Conservation (phyloP, 2,797 vertebrate genomes). For the Chloroceryle inda region DNA sequence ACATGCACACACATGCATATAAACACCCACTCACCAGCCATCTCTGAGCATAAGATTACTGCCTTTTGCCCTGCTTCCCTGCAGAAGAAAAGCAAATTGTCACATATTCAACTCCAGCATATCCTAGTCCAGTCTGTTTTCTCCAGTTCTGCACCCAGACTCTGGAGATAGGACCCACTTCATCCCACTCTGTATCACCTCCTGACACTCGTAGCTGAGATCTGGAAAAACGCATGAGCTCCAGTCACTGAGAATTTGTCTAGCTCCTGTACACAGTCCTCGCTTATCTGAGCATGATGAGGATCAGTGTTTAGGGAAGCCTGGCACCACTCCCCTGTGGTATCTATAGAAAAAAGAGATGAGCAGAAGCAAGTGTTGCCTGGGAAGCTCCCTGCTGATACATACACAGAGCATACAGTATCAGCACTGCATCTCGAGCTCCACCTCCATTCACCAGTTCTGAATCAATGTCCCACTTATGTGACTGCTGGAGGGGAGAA, state of each 20-base stretch:
- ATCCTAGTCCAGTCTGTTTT: neutral
- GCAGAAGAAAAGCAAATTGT: neutral
- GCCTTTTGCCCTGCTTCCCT: conserved; percentile 7
- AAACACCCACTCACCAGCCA: conserved; percentile 48
- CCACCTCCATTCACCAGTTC: rapidly evolving
- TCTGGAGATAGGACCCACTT: neutral
- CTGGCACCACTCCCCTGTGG: neutral
- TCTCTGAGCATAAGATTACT: conserved; percentile 10
- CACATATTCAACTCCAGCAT: neutral
- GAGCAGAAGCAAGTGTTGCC: neutral
- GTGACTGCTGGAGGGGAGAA: neutral
- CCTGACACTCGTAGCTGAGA: neutral
- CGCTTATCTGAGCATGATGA: rapidly evolving
- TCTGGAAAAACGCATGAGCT: neutral
- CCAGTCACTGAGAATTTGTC: neutral
- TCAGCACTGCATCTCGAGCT: neutral
- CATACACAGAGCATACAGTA: neutral
- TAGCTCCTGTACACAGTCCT: neutral
- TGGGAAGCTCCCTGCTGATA: neutral
- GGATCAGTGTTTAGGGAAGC: neutral
- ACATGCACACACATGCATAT: neutral
- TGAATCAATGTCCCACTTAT: neutral
- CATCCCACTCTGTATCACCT: neutral
- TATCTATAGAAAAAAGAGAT: neutral
- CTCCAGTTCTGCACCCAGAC: neutral